Base-by-base conservation (phyloP, 2,113 vertebrate genomes). In the Eolophus roseicapilla region DNA sequence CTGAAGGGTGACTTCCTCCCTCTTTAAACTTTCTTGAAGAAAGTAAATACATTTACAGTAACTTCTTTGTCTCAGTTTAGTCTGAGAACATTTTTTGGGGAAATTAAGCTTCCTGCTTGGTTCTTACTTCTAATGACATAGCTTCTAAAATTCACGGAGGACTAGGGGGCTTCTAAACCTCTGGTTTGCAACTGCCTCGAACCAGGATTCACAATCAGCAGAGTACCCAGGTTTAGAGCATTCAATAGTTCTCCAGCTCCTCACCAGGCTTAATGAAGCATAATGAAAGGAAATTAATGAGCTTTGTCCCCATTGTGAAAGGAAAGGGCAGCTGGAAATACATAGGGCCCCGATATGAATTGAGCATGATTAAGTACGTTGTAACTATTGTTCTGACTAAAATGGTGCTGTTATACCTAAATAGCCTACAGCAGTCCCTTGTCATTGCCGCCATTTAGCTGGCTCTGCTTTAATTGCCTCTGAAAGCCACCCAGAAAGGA, bases 211-310 rank as follows among this genome's bases (percentile, higher is more conserved):
- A 79, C 65, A 53, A n/a, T 7, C 6, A 82, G 80, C 65, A 35
- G 47, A 75, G 35, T 6, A 47, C 46, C 47, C 21, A 49, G 11
- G 53, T 67, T 95, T 60, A 92, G 46, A 78, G 64, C 50, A 43
- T 28, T 68, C 53, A 57, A 49, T 86, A 91, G 85, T 55, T n/a
- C 63, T 93, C 63, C 63, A 92, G 74, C 84, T 90, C 67, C 74
- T 80, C 53, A 57, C 28, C 44, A 88, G 59, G 53, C 71, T 94
- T 93, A 96, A 94, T 74, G 70, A 96, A 93, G 59, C 39, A 12
- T 28, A 95, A 94, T 82, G 70, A 92, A 96, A 88, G 71, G 75
- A 94, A 94, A 95, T 85, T 67, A 95, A 96, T 59, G 67, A 95
- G 93, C 82, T 93, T 90, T 92, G 75, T 95, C 59, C 79, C 64